Percentiles rank a stretch among this genome's conserved stretches.
Conservation (phyloP, 2,113 vertebrate species). For the Austrofundulus limnaeus region DNA sequence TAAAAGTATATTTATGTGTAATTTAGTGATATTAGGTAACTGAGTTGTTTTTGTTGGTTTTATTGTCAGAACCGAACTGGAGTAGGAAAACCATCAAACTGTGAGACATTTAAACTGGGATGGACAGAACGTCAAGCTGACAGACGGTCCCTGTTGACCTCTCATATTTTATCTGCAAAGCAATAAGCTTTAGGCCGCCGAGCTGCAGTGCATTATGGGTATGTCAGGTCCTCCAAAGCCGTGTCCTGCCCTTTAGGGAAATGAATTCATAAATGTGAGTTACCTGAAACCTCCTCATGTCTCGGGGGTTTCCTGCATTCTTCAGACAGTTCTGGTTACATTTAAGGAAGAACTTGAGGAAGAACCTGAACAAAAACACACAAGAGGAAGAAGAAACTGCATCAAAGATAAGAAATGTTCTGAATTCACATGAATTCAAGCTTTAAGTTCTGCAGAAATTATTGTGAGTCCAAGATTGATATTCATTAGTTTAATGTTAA, state of each 20-base stretch:
- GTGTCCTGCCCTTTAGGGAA: conserved; percentile 44
- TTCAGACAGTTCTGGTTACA: conserved; percentile 76
- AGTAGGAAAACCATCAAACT: not conserved
- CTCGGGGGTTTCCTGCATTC: conserved; percentile 68
- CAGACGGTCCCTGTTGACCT: conserved; percentile 18
- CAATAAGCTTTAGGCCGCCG: conserved; percentile 28
- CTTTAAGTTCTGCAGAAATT: not conserved
- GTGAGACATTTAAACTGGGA: not conserved
- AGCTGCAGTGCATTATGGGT: conserved; percentile 39
- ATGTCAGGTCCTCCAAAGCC: conserved; percentile 19
- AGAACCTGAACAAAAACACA: conserved; percentile 54
- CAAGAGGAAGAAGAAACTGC: not conserved
- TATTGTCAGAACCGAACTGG: not conserved
- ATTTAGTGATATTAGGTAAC: no score
- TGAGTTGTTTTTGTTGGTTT: not conserved
- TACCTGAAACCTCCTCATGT: conserved; percentile 73
- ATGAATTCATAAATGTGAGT: conserved; percentile 28
- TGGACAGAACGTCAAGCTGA: not conserved
- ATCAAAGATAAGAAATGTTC: no score
- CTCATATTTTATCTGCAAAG: conserved; percentile 47
- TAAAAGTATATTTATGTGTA: no score
- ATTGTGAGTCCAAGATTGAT: not conserved
- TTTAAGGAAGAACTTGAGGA: conserved; percentile 70
- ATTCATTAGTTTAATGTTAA: not conserved
- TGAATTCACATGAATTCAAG: not conserved